A percentile compares a stretch with the other conserved stretches of the same genome.
These are phyloP conservation scores for Acanthoscelides obtectus DNA, from an alignment of 2,888 invertebrate genomes.

Conservation along the genomic window DNA sequence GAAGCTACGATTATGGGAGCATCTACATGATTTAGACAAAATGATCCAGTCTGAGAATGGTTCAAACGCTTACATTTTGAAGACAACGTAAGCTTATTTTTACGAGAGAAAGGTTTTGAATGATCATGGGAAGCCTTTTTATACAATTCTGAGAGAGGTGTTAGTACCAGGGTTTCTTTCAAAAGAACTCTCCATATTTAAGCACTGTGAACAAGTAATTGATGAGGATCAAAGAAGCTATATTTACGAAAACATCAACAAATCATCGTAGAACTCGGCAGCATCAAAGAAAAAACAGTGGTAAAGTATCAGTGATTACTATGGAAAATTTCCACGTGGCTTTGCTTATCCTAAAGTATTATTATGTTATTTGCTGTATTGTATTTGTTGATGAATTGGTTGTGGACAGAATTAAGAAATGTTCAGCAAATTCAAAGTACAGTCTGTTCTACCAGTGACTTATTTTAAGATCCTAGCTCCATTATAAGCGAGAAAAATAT, in stretches of 20 bases:
- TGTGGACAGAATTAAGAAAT: not conserved
- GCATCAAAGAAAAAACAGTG: not conserved
- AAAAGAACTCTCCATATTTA: not conserved
- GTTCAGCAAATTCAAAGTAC: not conserved
- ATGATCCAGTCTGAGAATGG: not conserved
- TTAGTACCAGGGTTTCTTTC: not conserved
- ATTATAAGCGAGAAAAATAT: no score
- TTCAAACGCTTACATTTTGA: not conserved
- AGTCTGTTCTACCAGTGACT: no score
- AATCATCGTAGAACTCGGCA: no score
- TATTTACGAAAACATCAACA: not conserved
- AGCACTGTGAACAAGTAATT: not conserved
- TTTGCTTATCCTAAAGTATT: not conserved
- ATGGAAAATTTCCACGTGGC: not conserved
- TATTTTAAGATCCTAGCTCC: no score
- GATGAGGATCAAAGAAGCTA: not conserved
- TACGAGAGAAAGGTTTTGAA: not conserved
- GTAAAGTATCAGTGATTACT: not conserved
- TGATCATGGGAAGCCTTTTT: not conserved
- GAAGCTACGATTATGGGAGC: not conserved
- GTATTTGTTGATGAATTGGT: not conserved
- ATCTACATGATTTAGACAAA: not conserved
- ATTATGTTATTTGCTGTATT: not conserved
- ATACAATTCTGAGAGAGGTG: not conserved
- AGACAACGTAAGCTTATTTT: not conserved